Evolutionary conservation across 2,888 invertebrate species (phyloP).

Genomic region (Rhingia campestris): DNA sequence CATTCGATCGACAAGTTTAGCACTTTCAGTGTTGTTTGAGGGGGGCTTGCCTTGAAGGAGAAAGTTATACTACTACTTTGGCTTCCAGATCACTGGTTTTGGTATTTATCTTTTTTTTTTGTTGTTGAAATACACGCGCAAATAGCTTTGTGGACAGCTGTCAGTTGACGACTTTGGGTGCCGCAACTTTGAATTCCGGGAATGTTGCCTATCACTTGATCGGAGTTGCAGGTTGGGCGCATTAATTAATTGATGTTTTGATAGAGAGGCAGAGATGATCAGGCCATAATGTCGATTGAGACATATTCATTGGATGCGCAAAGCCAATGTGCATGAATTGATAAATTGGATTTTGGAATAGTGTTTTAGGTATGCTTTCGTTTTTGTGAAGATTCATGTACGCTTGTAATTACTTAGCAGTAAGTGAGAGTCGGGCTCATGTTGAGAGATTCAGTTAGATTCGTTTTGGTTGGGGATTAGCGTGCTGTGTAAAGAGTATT

Average conservation of each 20-base stretch:
- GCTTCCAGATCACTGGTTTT: conserved; percentile 14
- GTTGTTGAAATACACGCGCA: conserved; percentile 29
- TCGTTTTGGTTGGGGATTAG: neutral
- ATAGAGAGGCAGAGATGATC: neutral
- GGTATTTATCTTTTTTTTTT: conserved; percentile 3
- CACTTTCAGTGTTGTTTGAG: conserved; percentile 55
- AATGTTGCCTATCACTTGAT: conserved; percentile 16
- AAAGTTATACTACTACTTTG: conserved; percentile 56
- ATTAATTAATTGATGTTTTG: conserved; percentile 35
- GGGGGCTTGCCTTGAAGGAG: conserved; percentile 46
- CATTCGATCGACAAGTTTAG: conserved; percentile 70
- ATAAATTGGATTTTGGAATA: conserved; percentile 45
- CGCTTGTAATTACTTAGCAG: neutral
- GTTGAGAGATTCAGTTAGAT: neutral
- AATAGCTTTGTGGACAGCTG: conserved; percentile 25
- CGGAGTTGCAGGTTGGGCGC: conserved; percentile 18
- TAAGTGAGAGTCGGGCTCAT: conserved; percentile 31
- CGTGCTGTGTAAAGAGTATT: too few species aligned
- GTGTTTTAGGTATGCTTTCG: conserved; percentile 32
- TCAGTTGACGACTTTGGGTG: conserved; percentile 37
- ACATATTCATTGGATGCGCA: neutral
- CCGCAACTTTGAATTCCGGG: conserved; percentile 40
- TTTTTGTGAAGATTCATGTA: conserved; percentile 5
- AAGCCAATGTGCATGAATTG: neutral
- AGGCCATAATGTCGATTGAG: conserved; percentile 22